Evolutionary conservation across 2,797 vertebrate species (phyloP).

Genomic region (Acanthopagrus latus): DNA sequence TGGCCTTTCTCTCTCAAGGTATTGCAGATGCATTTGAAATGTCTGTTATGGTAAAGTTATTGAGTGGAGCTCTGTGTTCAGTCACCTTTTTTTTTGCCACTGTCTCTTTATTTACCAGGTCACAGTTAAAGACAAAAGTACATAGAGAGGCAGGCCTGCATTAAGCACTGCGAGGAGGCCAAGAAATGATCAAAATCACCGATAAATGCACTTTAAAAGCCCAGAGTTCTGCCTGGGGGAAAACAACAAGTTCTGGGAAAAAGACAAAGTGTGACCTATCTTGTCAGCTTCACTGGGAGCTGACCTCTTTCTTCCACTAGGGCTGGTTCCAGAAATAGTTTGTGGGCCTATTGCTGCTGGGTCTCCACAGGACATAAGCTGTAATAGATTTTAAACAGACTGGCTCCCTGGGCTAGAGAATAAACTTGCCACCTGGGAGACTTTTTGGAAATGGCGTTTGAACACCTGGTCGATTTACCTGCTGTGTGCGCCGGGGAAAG

Average conservation of each 20-base stretch:
- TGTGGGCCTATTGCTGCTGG: slow-evolving; percentile 59
- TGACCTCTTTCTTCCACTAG: slow-evolving; percentile 68
- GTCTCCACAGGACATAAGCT: slow-evolving; percentile 70
- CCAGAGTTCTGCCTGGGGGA: slow-evolving; percentile 6
- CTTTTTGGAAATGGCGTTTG: slow-evolving; percentile 49
- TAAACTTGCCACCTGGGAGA: slow-evolving; percentile 55
- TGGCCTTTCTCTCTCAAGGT: not conserved
- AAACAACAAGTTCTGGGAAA: slow-evolving; percentile 39
- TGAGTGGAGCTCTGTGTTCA: not conserved
- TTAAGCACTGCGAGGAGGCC: not conserved
- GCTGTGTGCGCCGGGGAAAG: slow-evolving; percentile 15
- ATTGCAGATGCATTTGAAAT: not conserved
- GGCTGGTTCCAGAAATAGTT: slow-evolving; percentile 69
- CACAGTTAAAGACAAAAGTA: not conserved
- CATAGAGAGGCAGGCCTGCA: not conserved
- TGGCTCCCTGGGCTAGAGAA: slow-evolving; percentile 53
- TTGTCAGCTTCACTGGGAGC: slow-evolving; percentile 65
- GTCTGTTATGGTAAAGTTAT: not conserved
- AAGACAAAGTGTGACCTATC: slow-evolving; percentile 62
- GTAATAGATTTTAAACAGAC: slow-evolving; percentile 76
- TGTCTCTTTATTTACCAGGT: not conserved
- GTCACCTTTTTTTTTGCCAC: not conserved
- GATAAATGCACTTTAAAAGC: slow-evolving; percentile 4
- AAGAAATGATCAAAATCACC: slow-evolving; percentile 18
- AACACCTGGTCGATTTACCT: slow-evolving; percentile 61